A percentile compares a stretch with the other conserved stretches of the same genome.
Evolutionary conservation across 2,113 vertebrate genomes (phyloP).

Genomic region (Haemorhous mexicanus): DNA sequence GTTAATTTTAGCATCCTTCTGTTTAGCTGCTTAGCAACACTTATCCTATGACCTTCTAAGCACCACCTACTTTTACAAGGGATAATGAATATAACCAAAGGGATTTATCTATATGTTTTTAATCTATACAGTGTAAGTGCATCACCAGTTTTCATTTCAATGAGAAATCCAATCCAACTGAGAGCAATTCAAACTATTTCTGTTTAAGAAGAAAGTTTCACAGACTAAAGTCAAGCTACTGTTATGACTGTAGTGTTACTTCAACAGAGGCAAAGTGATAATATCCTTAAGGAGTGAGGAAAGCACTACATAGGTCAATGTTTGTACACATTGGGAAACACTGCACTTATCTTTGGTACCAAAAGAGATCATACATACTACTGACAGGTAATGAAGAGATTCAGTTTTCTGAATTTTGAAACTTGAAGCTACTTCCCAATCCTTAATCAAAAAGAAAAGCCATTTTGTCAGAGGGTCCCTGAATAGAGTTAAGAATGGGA

Average conservation of each 20-base stretch:
- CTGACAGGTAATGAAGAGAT: background rate
- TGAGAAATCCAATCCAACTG: background rate
- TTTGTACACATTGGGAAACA: background rate
- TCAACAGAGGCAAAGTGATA: background rate
- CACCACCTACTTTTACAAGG: constrained; percentile 82
- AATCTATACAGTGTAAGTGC: constrained; percentile 1
- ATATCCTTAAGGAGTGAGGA: constrained; percentile 24
- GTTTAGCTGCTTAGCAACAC: constrained; percentile 86
- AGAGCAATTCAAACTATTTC: background rate
- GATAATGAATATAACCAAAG: constrained; percentile 79
- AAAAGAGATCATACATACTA: background rate
- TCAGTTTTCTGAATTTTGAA: background rate
- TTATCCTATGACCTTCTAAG: constrained; percentile 85
- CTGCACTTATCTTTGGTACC: background rate
- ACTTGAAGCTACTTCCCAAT: background rate
- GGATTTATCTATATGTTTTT: constrained; percentile 66
- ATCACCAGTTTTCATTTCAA: background rate
- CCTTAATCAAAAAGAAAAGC: constrained; percentile 5
- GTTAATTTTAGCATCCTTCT: constrained; percentile 88
- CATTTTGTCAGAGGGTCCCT: background rate
- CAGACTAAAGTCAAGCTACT: background rate
- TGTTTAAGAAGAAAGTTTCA: background rate
- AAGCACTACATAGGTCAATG: background rate
- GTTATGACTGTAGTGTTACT: background rate
- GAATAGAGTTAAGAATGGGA: constrained; percentile 27